These are phyloP conservation scores for Arnoldichthys spilopterus DNA, from an alignment of 2,797 vertebrate genomes.

Conservation along the genomic window DNA sequence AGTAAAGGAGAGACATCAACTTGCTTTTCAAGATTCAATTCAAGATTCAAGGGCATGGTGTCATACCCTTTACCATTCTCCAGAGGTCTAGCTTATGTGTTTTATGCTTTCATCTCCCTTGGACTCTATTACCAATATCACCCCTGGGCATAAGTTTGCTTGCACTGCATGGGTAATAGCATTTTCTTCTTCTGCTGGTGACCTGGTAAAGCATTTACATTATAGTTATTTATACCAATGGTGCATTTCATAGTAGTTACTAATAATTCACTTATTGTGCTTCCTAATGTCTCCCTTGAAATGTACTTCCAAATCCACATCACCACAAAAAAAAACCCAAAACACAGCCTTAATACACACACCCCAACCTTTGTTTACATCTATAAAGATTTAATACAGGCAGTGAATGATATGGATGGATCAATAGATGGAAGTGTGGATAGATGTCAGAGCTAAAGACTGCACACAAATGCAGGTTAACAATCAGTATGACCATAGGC, in stretches of 20 bases:
- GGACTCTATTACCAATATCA: background rate
- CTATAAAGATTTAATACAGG: no score
- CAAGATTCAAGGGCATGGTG: background rate
- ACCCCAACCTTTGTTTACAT: no score
- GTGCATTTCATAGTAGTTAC: background rate
- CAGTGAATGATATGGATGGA: background rate
- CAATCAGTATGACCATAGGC: background rate
- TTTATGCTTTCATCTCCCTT: background rate
- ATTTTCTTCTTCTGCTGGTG: background rate
- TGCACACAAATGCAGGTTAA: background rate
- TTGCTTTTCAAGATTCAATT: no score
- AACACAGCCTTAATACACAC: no score
- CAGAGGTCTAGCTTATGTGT: background rate
- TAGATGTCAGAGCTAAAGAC: background rate
- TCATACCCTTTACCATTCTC: background rate
- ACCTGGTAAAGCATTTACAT: background rate
- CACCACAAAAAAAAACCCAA: no score
- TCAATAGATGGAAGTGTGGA: background rate
- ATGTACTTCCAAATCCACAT: background rate
- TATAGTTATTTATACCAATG: background rate
- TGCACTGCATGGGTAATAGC: background rate
- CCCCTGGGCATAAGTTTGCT: background rate
- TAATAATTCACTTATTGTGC: background rate
- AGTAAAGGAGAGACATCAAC: background rate
- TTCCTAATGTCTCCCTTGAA: background rate